These are phyloP conservation scores for Rapana venosa DNA, from an alignment of 2,888 invertebrate species.

Conservation along the genomic window DNA sequence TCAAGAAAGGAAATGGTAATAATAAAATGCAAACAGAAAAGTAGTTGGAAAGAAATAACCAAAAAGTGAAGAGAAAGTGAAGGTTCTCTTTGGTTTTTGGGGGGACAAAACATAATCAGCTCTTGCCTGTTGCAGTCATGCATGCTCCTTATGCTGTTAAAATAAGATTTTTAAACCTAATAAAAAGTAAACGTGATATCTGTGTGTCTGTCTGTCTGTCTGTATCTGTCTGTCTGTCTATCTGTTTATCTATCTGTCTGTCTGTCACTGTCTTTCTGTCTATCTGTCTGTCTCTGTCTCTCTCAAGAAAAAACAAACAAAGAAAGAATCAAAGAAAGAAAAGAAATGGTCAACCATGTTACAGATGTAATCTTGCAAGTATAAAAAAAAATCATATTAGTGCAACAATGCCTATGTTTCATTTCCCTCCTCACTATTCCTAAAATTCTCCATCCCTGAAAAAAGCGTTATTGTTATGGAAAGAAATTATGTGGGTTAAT, in stretches of 20 bases:
- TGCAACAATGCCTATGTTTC: too few relatives aligned
- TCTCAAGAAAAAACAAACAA: not conserved
- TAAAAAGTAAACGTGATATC: not conserved
- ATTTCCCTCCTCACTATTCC: too few relatives aligned
- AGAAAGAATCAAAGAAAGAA: not conserved
- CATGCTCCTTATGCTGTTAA: too few relatives aligned
- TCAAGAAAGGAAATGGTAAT: too few relatives aligned
- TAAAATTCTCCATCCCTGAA: too few relatives aligned
- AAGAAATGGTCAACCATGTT: not conserved
- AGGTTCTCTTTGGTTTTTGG: too few relatives aligned
- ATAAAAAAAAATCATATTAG: not conserved
- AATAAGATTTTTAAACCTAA: too few relatives aligned
- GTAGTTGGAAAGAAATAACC: not conserved
- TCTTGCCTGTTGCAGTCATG: too few relatives aligned
- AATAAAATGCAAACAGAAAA: not conserved
- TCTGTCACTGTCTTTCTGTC: not conserved
- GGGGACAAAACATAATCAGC: too few relatives aligned
- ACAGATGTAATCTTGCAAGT: too few relatives aligned
- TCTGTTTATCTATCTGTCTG: slow-evolving; percentile 20
- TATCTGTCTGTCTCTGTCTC: not conserved
- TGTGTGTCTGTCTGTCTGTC: not conserved
- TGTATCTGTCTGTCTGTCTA: not conserved
- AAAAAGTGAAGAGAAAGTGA: not conserved
- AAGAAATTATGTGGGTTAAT: too few relatives aligned
- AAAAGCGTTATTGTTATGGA: too few relatives aligned